phyloP scores from a whole-genome alignment of 53 echinoderm and acorn worm genomes.

The Echinarachnius parma region DNA sequence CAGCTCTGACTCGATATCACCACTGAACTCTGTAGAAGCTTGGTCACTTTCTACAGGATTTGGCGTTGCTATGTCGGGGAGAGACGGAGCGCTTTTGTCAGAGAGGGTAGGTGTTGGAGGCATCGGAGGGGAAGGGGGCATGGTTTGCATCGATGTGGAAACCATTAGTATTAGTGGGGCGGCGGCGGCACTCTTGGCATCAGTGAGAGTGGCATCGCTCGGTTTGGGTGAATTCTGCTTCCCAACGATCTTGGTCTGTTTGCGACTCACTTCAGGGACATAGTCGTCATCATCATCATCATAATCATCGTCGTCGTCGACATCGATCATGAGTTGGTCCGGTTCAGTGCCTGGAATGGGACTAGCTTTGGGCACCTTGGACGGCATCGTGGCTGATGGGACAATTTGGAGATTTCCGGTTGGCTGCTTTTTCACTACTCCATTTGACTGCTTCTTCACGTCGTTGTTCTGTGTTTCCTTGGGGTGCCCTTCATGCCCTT shows the following conservation, averaged over 20 bases:
- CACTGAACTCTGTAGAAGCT: no score
- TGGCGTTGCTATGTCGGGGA: conserved; percentile 20
- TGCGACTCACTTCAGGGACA: neutral
- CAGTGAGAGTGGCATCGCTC: no score
- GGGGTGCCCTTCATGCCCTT: neutral
- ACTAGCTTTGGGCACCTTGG: conserved; percentile 37
- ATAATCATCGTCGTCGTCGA: neutral
- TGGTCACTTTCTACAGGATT: neutral
- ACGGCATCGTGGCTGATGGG: neutral
- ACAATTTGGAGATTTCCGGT: neutral
- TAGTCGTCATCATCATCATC: neutral
- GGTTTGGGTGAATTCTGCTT: conserved; percentile 35
- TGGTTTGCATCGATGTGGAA: conserved; percentile 34
- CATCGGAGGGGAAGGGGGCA: neutral
- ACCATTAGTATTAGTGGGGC: no score
- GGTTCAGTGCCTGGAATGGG: conserved; percentile 22
- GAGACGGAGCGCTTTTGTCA: conserved; percentile 30
- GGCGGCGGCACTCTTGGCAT: no score
- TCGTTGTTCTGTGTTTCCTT: neutral
- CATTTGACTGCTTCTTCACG: neutral
- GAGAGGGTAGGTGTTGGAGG: conserved; percentile 27
- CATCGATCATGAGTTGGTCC: conserved; percentile 18
- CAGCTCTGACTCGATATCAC: neutral
- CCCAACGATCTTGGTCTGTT: neutral
- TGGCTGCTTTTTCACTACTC: no score